phyloP scores from a whole-genome alignment of 2,797 vertebrate species.

The Sebastes trivittatus region DNA sequence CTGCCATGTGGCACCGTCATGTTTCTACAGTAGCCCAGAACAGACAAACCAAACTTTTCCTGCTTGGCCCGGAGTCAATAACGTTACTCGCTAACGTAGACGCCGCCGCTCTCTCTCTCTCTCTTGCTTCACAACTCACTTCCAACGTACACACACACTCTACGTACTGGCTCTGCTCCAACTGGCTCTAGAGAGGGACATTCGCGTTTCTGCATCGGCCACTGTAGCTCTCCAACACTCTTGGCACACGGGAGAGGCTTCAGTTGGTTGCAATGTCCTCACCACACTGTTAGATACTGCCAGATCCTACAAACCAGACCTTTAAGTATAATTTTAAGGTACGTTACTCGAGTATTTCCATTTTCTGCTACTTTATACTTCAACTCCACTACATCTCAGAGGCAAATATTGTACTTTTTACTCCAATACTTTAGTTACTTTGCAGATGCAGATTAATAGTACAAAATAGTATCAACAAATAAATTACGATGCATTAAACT shows the following conservation, averaged over 20 bases:
- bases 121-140: too few species aligned
- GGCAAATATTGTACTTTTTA: background rate
- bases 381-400: background rate
- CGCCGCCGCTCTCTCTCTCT: too few species aligned
- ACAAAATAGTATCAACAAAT: background rate
- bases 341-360: too few species aligned
- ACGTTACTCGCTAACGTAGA: too few species aligned
- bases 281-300: too few species aligned
- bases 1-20: background rate
- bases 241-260: too few species aligned
- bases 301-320: too few species aligned
- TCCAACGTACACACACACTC: too few species aligned
- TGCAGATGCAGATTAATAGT: background rate
- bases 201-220: accelerated
- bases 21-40: background rate
- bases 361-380: background rate
- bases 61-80: background rate
- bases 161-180: too few species aligned
- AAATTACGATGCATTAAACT: background rate
- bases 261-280: too few species aligned
- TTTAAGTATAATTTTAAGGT: too few species aligned
- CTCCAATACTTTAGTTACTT: background rate
- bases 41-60: background rate
- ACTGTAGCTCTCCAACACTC: accelerated
- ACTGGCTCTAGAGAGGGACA: too few species aligned